Evolutionary conservation across 2,113 vertebrate species (phyloP), one percentile per base, ranked within the genome.

Genomic region (Hydropotes inermis): DNA sequence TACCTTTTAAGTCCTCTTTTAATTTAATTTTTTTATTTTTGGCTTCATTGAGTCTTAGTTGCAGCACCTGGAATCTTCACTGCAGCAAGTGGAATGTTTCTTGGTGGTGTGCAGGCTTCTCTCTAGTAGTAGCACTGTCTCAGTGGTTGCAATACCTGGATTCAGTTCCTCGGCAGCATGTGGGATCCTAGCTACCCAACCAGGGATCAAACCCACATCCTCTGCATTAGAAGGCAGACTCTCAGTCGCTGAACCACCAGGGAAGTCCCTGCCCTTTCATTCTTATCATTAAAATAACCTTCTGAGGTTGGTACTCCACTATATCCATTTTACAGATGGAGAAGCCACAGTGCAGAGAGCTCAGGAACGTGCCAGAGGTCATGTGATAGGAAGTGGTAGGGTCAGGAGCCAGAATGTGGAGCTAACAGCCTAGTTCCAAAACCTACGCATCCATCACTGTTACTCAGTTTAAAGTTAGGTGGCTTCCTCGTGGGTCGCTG

Each of bases 91-190:
- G 7, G 70, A 43, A 43, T 25, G 36, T 76, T 43, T 76, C 36
- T 43, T 3, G 27, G 70, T 43, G 43, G 39, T 25, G 7, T 27
- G 39, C 1, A 3, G 39, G 70, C 70, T 43, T 76, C 23, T 27
- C 19, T 76, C 1, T 43, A 27, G 70, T 43, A 27, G 11, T 76
- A 27, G 39, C 36, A 7, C 11, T 36, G 36, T 76, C 36, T 76
- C 36, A 27, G 4, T 15, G 27, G 43, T 27, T 14, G 70, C 3
- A 1, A 43, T 43, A 43, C 70, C 3, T 43, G 2, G 39, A 23
- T 27, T 27, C 70, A 43, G 70, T 15, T 76, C 39, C 70, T 43
- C 11, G 0, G 23, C 0, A 0, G 70, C 70, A 7, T 27, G 23
- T 27, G 39, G 12, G 36, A 76, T 43, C 70, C 70, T 76, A 43